Evolutionary conservation across 1,140 invertebrate genomes (phyloP).

Genomic region (Probaryconus sp.): DNA sequence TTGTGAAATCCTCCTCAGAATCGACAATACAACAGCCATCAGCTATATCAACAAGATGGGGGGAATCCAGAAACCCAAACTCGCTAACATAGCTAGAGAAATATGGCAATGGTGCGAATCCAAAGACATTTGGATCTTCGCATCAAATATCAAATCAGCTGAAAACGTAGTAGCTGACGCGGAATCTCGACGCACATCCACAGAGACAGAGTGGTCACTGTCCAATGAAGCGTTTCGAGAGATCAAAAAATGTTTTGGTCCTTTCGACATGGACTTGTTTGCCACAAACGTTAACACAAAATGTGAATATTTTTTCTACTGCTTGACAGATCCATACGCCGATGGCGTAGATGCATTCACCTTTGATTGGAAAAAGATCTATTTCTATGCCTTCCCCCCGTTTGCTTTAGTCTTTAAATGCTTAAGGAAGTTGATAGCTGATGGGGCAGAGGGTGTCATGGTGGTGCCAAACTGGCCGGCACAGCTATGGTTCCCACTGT

Average conservation of each 20-base stretch:
- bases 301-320: neutral
- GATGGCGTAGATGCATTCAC: neutral
- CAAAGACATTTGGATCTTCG: conserved; percentile 1
- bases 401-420: neutral
- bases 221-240: too few relatives aligned
- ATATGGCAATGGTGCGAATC: too few relatives aligned
- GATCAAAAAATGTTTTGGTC: too few relatives aligned
- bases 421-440: neutral
- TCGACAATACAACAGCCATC: too few relatives aligned
- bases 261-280: conserved; percentile 1
- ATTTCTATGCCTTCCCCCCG: neutral
- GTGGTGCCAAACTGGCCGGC: neutral
- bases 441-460: neutral
- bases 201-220: too few relatives aligned
- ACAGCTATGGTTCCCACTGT: neutral
- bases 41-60: too few relatives aligned
- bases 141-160: conserved; percentile 63
- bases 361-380: too few relatives aligned
- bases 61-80: too few relatives aligned
- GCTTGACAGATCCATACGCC: neutral
- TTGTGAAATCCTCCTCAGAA: too few relatives aligned
- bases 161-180: too few relatives aligned
- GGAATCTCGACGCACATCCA: too few relatives aligned
- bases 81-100: conserved; percentile 65
- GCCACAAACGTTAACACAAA: too few relatives aligned